Percentiles rank a stretch among this genome's conserved stretches.
Conservation (phyloP, 1,140 invertebrate genomes). For the Microvelia longipes region DNA sequence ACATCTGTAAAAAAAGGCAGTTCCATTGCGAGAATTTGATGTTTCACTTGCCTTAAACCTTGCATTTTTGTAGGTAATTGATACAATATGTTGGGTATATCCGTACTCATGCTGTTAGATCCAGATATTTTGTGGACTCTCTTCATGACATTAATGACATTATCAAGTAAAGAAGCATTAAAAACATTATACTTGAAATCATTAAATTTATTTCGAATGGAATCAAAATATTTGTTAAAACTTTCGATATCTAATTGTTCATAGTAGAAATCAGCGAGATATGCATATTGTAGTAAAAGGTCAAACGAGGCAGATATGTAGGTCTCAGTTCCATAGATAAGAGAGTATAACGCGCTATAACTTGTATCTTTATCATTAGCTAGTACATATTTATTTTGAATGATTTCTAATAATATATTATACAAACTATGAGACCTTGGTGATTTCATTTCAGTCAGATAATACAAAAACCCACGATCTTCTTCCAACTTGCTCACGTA, state of each 20-base stretch:
- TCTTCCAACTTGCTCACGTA: too few relatives aligned
- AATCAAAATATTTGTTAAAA: background rate
- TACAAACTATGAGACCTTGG: too few relatives aligned
- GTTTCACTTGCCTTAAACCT: background rate
- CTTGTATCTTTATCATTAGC: too few relatives aligned
- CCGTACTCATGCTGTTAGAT: background rate
- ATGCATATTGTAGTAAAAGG: too few relatives aligned
- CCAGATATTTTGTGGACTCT: background rate
- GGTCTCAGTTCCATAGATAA: too few relatives aligned
- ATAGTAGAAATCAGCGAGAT: background rate
- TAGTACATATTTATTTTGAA: too few relatives aligned
- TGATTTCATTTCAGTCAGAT: too few relatives aligned
- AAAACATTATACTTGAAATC: background rate
- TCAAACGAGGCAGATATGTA: too few relatives aligned
- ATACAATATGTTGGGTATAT: background rate
- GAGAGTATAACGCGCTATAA: too few relatives aligned
- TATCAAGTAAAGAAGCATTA: background rate
- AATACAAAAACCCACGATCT: too few relatives aligned
- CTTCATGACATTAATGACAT: background rate
- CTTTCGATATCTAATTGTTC: background rate
- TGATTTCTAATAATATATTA: too few relatives aligned
- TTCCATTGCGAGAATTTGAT: background rate
- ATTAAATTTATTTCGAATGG: background rate
- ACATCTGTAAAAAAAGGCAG: background rate
- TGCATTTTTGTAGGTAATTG: background rate